phyloP scores from a whole-genome alignment of 2,888 invertebrate species.

The Morinoia aosen region DNA sequence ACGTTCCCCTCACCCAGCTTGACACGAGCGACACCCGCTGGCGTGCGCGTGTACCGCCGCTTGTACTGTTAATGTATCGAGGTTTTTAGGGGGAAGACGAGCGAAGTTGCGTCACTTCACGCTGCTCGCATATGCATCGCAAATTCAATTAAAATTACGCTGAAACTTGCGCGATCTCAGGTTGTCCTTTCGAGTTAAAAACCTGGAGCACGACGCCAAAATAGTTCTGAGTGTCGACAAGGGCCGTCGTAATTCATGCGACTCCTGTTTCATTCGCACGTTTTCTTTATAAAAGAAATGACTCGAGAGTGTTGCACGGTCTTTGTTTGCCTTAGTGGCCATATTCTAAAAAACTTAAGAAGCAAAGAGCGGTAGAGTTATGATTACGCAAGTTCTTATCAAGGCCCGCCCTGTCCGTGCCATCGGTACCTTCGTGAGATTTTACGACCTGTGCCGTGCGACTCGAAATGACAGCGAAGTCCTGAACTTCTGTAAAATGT shows the following conservation, averaged over 20 bases:
- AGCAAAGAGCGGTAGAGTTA: background rate
- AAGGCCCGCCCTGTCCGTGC: background rate
- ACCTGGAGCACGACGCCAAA: background rate
- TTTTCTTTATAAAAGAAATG: constrained; percentile 1
- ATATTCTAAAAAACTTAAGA: background rate
- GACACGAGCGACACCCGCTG: background rate
- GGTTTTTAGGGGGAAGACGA: background rate
- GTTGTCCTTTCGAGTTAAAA: background rate
- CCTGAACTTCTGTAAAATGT: background rate
- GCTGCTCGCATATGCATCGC: constrained; percentile 1
- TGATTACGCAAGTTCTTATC: background rate
- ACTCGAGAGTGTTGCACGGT: background rate
- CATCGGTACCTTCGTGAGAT: background rate
- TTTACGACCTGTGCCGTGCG: background rate
- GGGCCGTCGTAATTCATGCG: background rate
- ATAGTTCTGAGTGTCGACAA: background rate
- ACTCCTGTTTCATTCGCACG: background rate
- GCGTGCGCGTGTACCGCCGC: background rate
- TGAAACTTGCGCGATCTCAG: constrained; percentile 20
- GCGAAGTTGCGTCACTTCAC: background rate
- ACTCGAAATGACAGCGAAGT: background rate
- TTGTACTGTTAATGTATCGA: background rate
- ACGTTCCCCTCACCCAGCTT: background rate
- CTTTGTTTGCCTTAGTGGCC: background rate
- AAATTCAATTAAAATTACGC: constrained; percentile 40